Conservation (phyloP, 2,113 vertebrate genomes). For the Paracanthobrama guichenoti region DNA sequence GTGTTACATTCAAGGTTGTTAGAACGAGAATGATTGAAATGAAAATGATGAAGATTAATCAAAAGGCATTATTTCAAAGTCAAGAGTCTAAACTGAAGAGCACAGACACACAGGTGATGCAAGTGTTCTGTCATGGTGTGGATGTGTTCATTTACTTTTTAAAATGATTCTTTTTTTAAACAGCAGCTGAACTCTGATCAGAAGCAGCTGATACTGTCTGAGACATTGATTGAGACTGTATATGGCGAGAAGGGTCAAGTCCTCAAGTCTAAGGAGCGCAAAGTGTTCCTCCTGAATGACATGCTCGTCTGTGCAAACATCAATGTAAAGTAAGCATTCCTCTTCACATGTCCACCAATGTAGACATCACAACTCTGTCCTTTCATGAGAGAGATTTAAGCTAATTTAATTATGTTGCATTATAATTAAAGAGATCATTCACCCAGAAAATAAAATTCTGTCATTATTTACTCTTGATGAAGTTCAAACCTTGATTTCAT, state of each 20-base stretch:
- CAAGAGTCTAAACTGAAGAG: neutral
- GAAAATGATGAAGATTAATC: neutral
- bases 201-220: constrained; percentile 84
- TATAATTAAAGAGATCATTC: neutral
- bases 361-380: neutral
- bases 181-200: constrained; percentile 84
- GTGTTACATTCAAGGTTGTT: constrained; percentile 11
- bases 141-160: neutral
- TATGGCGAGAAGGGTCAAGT: constrained; percentile 87
- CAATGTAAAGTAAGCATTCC: constrained; percentile 83
- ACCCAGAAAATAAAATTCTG: neutral
- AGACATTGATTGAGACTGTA: constrained; percentile 87
- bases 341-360: neutral
- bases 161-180: neutral
- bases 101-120: constrained; percentile 10
- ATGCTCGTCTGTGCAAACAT: constrained; percentile 87
- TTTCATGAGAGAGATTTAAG: neutral
- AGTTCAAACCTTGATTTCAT: neutral
- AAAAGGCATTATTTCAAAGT: constrained; percentile 16
- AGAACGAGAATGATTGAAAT: neutral
- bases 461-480: neutral
- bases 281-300: constrained; percentile 88
- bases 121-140: neutral
- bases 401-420: neutral
- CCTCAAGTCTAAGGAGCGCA: constrained; percentile 89